Base-by-base conservation (phyloP, 2,113 vertebrate species). In the Catharus minimus region DNA sequence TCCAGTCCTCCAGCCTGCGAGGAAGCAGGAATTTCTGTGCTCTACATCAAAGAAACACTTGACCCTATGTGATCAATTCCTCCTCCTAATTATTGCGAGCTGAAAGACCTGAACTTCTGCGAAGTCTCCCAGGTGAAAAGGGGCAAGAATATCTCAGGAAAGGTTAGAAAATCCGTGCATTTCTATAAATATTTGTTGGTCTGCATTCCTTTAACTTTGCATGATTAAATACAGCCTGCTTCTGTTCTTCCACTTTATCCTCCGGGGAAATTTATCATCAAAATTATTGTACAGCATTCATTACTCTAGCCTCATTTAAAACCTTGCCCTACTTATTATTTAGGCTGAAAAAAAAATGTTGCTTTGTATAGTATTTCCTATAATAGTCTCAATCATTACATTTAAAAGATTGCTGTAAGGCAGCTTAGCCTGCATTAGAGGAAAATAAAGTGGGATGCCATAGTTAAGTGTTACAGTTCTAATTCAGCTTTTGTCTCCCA, bases 301-400 rank as follows among this genome's bases (percentile, higher is more conserved):
- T 95, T 96, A 96, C 91, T 94, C 82, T 83, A 95, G 87, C 89
- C 92, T 95, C 94, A 95, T 95, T 94, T 95, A 95, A 94, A 96
- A 96, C 76, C 91, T 95, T 95, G 94, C 90, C 94, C 92, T 95
- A 95, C 95, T 96, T 96, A 96, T 95, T 96, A 96, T 95, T 96
- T 95, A 95, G 93, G 87, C 89, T 95, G 89, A 87, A 88, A 94
- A 88, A 86, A 86, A 86, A 87, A 79, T 5, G 49, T 52, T 92
- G 92, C 94, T 94, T 91, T 91, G 61, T 93, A 88, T 93, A 96
- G 93, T 92, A 93, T 91, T 95, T 93, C 89, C 93, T 95, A 72
- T 92, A 95, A 95, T 88, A 92, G 88, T 95, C 92, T 95, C 93
- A 93, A 95, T 96, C 92, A 96, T 94, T 96, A 92, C 84, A 82